These are phyloP conservation scores for Gracilinanus agilis DNA, from an alignment of 2,113 vertebrate species.

Conservation along the genomic window DNA sequence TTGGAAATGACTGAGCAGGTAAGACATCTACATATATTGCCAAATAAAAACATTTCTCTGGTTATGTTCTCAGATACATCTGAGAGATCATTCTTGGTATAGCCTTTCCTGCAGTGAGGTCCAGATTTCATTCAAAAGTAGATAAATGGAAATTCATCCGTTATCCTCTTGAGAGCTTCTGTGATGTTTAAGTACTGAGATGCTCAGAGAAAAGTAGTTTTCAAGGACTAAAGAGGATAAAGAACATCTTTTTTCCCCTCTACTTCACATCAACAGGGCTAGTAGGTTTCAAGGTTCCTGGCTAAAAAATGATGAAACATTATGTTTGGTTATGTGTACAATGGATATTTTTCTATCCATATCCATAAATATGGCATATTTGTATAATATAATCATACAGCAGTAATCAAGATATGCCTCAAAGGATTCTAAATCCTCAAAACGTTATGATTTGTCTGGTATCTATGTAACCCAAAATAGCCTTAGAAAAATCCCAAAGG, in stretches of 20 bases:
- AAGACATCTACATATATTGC: slow-evolving; percentile 69
- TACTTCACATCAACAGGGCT: slow-evolving; percentile 21
- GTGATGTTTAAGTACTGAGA: slow-evolving; percentile 28
- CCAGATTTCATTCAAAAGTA: slow-evolving; percentile 77
- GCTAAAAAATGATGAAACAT: slow-evolving; percentile 48
- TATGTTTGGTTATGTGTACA: background rate
- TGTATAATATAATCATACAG: slow-evolving; percentile 33
- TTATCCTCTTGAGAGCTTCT: slow-evolving; percentile 39
- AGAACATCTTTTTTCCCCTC: slow-evolving; percentile 25
- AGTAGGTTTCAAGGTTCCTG: slow-evolving; percentile 36
- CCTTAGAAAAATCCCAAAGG: background rate
- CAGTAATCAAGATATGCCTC: slow-evolving; percentile 4
- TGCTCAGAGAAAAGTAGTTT: slow-evolving; percentile 45
- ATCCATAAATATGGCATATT: slow-evolving; percentile 20
- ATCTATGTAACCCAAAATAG: background rate
- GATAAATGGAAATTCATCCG: slow-evolving; percentile 74
- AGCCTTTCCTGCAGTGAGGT: slow-evolving; percentile 72
- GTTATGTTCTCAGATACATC: slow-evolving; percentile 77
- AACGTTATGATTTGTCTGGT: background rate
- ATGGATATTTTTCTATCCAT: background rate
- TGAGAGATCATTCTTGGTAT: slow-evolving; percentile 60
- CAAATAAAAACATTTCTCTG: slow-evolving; percentile 63
- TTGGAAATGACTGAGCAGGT: slow-evolving; percentile 73
- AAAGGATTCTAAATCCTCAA: background rate
- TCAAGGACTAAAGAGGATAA: slow-evolving; percentile 59